Percentiles rank a stretch among this genome's conserved stretches.
Evolutionary conservation across 1,140 invertebrate species (phyloP).

Genomic region (Caenorhabditis brenneri): DNA sequence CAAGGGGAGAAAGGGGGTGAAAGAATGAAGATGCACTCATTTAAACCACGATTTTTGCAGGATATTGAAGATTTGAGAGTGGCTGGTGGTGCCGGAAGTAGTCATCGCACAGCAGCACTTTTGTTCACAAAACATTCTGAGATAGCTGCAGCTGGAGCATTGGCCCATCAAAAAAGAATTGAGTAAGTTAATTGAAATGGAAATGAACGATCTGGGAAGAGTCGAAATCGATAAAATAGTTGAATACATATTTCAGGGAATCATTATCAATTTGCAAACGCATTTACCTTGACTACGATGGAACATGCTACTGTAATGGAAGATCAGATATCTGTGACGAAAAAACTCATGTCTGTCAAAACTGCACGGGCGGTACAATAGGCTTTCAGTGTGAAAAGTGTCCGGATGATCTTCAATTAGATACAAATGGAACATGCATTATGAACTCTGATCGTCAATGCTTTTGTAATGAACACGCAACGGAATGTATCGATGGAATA

Average conservation of each 20-base stretch:
- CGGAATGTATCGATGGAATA: background rate
- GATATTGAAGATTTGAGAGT: slow-evolving; percentile 42
- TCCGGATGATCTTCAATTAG: slow-evolving; percentile 9
- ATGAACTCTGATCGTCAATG: background rate
- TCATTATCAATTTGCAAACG: slow-evolving; percentile 43
- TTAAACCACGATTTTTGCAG: slow-evolving; percentile 38
- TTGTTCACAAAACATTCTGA: slow-evolving; percentile 18
- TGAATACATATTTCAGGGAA: slow-evolving; percentile 14
- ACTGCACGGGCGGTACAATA: slow-evolving; percentile 23
- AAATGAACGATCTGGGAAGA: background rate
- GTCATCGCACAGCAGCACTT: background rate
- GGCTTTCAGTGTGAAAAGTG: slow-evolving; percentile 39
- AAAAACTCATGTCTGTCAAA: slow-evolving; percentile 25
- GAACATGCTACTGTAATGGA: slow-evolving; percentile 41
- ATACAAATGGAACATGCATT: background rate
- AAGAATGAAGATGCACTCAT: slow-evolving; percentile 1
- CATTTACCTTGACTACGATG: slow-evolving; percentile 44
- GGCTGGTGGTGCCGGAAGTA: slow-evolving; percentile 19
- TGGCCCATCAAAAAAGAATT: slow-evolving; percentile 11
- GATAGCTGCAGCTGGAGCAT: slow-evolving; percentile 12
- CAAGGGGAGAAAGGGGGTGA: background rate
- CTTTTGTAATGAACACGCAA: background rate
- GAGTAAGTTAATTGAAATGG: background rate
- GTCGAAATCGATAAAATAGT: background rate
- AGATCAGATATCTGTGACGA: background rate